phyloP scores from a whole-genome alignment of 2,113 vertebrate species.

The Telmatochromis sp. region DNA sequence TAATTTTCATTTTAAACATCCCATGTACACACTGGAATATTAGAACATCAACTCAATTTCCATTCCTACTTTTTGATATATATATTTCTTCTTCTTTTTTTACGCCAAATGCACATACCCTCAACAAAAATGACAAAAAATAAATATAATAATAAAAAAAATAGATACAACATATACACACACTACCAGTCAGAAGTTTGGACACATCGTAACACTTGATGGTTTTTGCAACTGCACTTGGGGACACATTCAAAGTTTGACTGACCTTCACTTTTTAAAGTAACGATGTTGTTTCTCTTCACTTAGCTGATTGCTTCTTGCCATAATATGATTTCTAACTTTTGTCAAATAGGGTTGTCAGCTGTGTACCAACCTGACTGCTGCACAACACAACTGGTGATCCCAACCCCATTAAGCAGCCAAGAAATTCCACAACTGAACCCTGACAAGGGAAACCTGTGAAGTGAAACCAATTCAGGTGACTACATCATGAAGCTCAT shows the following conservation, averaged over 20 bases:
- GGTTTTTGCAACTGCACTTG: neutral
- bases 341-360: neutral
- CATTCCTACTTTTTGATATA: neutral
- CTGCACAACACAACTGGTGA: neutral
- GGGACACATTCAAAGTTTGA: neutral
- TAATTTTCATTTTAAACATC: neutral
- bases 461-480: neutral
- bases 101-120: fast-evolving
- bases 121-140: neutral
- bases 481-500: neutral
- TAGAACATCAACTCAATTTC: neutral
- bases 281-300: neutral
- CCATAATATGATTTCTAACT: neutral
- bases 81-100: neutral
- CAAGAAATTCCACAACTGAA: neutral
- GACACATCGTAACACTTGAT: neutral
- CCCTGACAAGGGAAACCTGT: neutral
- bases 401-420: neutral
- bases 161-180: neutral
- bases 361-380: neutral
- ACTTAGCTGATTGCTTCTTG: neutral
- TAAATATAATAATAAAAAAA: neutral
- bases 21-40: neutral
- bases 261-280: neutral
- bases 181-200: neutral